These are phyloP conservation scores for Tachina fera DNA, from an alignment of 2,888 invertebrate species.

Conservation along the genomic window DNA sequence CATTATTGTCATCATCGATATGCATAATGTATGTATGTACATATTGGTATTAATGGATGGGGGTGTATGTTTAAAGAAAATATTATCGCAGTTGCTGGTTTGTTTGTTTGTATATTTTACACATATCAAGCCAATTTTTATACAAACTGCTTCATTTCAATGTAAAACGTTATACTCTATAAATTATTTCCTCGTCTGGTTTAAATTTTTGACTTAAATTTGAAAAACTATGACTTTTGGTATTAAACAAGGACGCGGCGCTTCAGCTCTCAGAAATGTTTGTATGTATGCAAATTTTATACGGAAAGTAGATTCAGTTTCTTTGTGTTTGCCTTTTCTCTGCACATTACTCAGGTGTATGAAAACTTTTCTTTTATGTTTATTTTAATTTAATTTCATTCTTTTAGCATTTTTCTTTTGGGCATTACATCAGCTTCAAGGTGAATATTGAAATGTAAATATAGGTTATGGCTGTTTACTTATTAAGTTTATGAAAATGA, in stretches of 20 bases:
- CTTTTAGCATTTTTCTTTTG: neutral
- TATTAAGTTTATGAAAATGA: constrained; percentile 37
- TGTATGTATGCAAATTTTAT: neutral
- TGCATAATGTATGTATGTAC: neutral
- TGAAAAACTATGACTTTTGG: constrained; percentile 56
- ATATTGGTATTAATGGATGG: neutral
- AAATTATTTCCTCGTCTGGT: neutral
- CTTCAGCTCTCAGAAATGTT: constrained; percentile 1
- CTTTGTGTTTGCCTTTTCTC: constrained; percentile 1
- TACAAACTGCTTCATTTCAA: neutral
- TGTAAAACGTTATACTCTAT: neutral
- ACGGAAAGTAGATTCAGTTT: neutral
- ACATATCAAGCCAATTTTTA: neutral
- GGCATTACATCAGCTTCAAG: neutral
- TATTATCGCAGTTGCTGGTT: neutral
- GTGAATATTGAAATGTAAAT: constrained; percentile 19
- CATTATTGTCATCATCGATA: constrained; percentile 60
- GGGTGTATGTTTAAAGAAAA: constrained; percentile 30
- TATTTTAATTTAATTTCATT: constrained; percentile 14
- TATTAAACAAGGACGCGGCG: constrained; percentile 61
- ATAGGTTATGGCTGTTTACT: constrained; percentile 13
- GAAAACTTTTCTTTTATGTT: constrained; percentile 19
- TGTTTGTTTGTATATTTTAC: constrained; percentile 21
- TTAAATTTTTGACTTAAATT: constrained; percentile 52
- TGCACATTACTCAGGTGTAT: constrained; percentile 58